phyloP scores from a whole-genome alignment of 2,888 invertebrate species.

The Neoaliturus tenellus region DNA sequence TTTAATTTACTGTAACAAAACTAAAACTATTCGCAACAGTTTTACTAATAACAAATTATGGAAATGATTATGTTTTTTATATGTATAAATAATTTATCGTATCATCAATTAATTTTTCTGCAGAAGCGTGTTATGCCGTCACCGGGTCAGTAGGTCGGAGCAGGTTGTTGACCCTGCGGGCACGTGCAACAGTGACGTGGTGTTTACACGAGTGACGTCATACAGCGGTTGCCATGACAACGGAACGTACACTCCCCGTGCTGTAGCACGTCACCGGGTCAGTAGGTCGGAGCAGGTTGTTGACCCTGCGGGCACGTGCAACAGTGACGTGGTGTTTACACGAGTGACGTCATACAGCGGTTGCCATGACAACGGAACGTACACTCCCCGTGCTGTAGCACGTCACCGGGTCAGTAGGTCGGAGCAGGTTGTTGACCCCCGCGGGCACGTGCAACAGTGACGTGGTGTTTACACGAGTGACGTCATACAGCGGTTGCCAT shows the following conservation, averaged over 20 bases:
- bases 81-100: too few species aligned
- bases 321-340: conserved; percentile 34
- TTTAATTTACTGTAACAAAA: too few species aligned
- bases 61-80: too few species aligned
- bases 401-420: neutral
- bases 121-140: too few species aligned
- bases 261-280: neutral
- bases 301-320: conserved; percentile 12
- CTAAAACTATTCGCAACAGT: too few species aligned
- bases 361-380: conserved; percentile 16
- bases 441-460: conserved; percentile 37
- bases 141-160: neutral
- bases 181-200: conserved; percentile 43
- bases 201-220: conserved; percentile 40
- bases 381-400: neutral
- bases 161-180: neutral
- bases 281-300: neutral
- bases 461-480: conserved; percentile 31
- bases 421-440: neutral
- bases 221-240: conserved; percentile 1
- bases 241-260: neutral
- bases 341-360: conserved; percentile 19
- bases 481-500: conserved; percentile 18
- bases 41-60: too few species aligned
- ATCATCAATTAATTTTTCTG: too few species aligned